Percentiles rank a stretch among this genome's conserved stretches.
phyloP scores from a whole-genome alignment of 2,113 vertebrate species.

The Myanophis thanlyinensis region DNA sequence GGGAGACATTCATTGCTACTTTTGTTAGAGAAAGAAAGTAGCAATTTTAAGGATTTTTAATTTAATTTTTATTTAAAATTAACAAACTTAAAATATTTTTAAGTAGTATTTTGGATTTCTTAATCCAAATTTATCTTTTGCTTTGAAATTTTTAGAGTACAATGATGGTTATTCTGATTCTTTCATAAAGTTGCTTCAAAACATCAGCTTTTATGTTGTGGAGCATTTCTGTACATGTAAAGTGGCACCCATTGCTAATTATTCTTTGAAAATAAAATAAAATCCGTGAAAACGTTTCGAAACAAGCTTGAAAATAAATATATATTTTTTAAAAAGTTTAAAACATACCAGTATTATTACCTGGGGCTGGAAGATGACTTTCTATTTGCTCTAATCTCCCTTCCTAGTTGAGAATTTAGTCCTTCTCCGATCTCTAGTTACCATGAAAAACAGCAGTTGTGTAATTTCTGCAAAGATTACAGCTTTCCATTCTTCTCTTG shows the following conservation, averaged over 20 bases:
- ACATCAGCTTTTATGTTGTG: neutral
- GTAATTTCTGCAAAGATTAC: neutral
- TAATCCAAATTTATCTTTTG: neutral
- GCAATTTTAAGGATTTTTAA: neutral
- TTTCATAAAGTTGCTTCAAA: neutral
- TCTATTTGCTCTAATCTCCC: neutral
- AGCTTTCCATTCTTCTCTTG: neutral
- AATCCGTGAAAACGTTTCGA: neutral
- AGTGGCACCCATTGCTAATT: neutral
- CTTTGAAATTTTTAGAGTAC: neutral
- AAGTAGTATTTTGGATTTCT: neutral
- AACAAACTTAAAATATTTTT: neutral
- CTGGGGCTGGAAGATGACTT: conserved; percentile 37
- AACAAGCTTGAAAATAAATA: neutral
- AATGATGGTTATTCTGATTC: neutral
- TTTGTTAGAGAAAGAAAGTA: neutral
- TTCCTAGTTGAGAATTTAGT: neutral
- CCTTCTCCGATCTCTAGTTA: neutral
- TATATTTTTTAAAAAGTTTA: conserved; percentile 4
- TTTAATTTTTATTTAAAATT: neutral
- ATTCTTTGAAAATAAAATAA: neutral
- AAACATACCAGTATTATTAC: conserved; percentile 46
- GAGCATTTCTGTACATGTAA: neutral
- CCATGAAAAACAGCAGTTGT: neutral
- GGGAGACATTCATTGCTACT: neutral